phyloP scores from a whole-genome alignment of 1,140 invertebrate genomes.

The Plodia interpunctella region DNA sequence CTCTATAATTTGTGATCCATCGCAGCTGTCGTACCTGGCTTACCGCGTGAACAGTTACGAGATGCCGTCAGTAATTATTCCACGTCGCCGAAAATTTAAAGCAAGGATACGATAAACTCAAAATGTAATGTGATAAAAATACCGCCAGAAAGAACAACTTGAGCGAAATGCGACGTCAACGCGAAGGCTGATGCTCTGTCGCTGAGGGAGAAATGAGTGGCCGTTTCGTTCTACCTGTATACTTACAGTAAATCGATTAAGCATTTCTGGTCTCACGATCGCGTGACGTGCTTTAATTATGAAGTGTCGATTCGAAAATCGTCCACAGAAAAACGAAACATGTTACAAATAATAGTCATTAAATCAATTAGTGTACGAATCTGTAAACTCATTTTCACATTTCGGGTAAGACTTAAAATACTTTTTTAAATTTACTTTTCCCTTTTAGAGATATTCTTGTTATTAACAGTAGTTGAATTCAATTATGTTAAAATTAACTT shows the following conservation, averaged over 20 bases:
- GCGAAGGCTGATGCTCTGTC: conserved; percentile 35
- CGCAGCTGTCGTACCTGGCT: conserved; percentile 48
- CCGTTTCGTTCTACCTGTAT: conserved; percentile 45
- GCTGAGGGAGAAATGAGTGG: conserved; percentile 38
- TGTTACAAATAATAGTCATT: conserved; percentile 62
- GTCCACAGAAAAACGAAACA: conserved; percentile 47
- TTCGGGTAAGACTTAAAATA: background rate
- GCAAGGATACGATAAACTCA: conserved; percentile 51
- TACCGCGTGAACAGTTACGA: conserved; percentile 53
- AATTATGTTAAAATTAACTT: background rate
- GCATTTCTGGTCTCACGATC: conserved; percentile 50
- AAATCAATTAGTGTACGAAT: conserved; percentile 29
- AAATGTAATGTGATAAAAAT: conserved; percentile 47
- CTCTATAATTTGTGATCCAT: conserved; percentile 3
- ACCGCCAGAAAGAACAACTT: conserved; percentile 36
- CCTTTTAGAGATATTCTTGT: too few relatives aligned
- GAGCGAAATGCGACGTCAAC: conserved; percentile 50
- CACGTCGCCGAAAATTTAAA: conserved; percentile 60
- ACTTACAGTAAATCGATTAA: conserved; percentile 61
- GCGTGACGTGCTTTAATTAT: conserved; percentile 69
- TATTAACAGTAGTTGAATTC: too few relatives aligned
- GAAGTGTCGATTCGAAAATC: conserved; percentile 70
- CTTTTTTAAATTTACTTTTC: background rate
- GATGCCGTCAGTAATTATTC: conserved; percentile 57
- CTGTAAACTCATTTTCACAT: conserved; percentile 12